phyloP scores from a whole-genome alignment of 35 echinoderm and acorn worm species.

The Ophioderma brevispina region DNA sequence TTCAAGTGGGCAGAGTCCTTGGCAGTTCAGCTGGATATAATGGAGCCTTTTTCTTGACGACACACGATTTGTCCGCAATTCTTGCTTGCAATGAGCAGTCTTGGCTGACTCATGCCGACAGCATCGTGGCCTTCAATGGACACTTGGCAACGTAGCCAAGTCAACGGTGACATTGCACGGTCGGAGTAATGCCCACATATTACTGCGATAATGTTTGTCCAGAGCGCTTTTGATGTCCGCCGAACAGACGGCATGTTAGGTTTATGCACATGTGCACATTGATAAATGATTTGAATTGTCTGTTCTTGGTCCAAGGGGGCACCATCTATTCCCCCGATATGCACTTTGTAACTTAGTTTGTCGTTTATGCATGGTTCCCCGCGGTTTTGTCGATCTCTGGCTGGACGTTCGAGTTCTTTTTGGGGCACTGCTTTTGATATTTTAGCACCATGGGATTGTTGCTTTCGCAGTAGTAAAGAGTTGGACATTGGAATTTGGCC shows the following conservation, averaged over 20 bases:
- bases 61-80: constrained; percentile 90
- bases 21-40: constrained; percentile 74
- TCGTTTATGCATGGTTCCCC: neutral
- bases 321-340: neutral
- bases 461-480: neutral
- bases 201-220: constrained; percentile 59
- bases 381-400: neutral
- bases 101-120: constrained; percentile 64
- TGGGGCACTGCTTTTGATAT: neutral
- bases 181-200: constrained; percentile 26
- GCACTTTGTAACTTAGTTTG: neutral
- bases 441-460: neutral
- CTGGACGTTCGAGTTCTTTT: constrained; percentile 3
- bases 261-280: neutral
- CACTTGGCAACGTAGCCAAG: constrained; percentile 63
- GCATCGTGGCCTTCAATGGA: constrained; percentile 57
- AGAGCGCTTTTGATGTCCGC: neutral
- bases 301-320: neutral
- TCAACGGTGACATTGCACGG: constrained; percentile 26
- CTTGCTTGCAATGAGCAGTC: constrained; percentile 78
- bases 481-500: neutral
- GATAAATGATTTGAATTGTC: neutral
- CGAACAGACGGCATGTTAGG: neutral
- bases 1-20: constrained; percentile 59
- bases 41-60: constrained; percentile 52